Conservation (phyloP, 2,113 vertebrate genomes). For the Aythya baeri region DNA sequence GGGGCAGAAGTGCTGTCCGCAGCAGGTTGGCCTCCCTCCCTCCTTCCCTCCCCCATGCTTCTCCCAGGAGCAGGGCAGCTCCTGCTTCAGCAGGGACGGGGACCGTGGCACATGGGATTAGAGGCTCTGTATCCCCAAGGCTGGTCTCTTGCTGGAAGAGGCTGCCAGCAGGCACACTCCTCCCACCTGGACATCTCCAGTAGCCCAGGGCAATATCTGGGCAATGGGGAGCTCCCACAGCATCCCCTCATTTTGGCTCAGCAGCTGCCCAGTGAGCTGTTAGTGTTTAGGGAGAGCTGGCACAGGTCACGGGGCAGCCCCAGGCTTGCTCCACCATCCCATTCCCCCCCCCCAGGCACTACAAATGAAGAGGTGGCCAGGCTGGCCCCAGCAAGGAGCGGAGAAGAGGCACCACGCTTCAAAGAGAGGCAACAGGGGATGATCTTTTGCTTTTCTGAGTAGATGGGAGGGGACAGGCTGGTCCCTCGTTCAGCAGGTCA, state of each 20-base stretch:
- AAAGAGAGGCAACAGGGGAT: background rate
- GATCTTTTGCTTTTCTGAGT: background rate
- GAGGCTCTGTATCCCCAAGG: background rate
- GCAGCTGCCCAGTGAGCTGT: constrained; percentile 8
- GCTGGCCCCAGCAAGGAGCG: background rate
- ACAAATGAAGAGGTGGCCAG: background rate
- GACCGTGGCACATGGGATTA: background rate
- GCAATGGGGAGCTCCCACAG: background rate
- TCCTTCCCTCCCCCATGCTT: background rate
- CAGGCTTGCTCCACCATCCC: background rate
- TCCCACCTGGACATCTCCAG: background rate
- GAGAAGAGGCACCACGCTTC: background rate
- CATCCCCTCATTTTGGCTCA: background rate
- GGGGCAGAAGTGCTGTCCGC: background rate
- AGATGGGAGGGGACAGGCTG: background rate
- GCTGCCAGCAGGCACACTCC: background rate
- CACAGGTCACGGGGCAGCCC: background rate
- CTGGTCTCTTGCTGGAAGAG: background rate
- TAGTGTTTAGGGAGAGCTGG: constrained; percentile 48
- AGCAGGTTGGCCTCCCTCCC: constrained; percentile 32
- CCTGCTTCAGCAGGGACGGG: background rate
- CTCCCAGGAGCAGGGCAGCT: background rate
- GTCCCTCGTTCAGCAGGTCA: background rate
- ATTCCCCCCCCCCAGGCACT: background rate
- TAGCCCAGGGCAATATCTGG: background rate